A percentile compares a stretch with the other conserved stretches of the same genome.
Conservation (phyloP, 2,113 vertebrate genomes). For the Cepphus grylle region DNA sequence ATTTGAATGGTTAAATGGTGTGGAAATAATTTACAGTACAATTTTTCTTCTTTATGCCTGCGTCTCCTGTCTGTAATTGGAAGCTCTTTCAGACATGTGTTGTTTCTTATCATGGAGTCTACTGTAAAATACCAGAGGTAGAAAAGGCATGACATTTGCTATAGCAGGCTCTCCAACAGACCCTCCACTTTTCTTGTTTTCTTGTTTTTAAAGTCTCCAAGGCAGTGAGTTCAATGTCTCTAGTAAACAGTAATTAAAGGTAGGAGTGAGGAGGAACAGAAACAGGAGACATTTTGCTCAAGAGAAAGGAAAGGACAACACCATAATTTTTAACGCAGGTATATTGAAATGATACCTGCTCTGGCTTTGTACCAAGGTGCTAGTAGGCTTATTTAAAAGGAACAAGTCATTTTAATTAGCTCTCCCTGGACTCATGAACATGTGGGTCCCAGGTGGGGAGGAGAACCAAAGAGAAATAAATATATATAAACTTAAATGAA, state of each 20-base stretch:
- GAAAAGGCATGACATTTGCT: not conserved
- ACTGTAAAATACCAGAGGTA: not conserved
- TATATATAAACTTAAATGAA: conserved; percentile 27
- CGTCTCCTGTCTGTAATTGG: not conserved
- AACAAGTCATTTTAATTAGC: conserved; percentile 48
- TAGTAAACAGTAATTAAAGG: not conserved
- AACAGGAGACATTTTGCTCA: not conserved
- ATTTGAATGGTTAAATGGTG: not conserved
- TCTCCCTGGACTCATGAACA: conserved; percentile 9
- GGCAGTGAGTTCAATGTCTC: not conserved
- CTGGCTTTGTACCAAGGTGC: not conserved
- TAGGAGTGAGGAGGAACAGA: not conserved
- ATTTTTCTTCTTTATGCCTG: not conserved
- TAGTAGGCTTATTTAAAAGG: not conserved
- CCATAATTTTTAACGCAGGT: not conserved
- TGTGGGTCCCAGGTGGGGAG: not conserved
- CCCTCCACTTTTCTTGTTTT: not conserved
- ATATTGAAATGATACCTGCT: not conserved
- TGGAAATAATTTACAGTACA: not conserved
- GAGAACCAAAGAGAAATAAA: conserved; percentile 8
- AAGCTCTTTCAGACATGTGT: not conserved
- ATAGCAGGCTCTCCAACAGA: not conserved
- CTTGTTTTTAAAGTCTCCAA: not conserved
- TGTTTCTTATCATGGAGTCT: not conserved
- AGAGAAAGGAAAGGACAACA: not conserved